These are phyloP conservation scores for Mormoops blainvillei DNA, from an alignment of 2,113 vertebrate species.

Conservation along the genomic window DNA sequence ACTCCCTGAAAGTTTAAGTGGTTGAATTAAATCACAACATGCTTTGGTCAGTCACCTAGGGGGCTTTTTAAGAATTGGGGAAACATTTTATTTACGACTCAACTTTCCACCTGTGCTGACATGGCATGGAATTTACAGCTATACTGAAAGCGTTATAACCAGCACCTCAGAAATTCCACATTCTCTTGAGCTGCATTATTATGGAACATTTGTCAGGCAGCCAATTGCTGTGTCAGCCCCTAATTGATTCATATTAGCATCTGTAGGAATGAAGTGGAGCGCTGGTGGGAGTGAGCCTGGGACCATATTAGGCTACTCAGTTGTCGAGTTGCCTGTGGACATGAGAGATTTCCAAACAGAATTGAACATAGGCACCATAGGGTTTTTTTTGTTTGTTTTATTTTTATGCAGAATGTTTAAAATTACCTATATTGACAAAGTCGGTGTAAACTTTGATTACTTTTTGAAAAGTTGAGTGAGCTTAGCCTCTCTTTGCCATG, in stretches of 20 bases:
- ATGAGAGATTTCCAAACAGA: conserved; percentile 33
- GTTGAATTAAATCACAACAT: conserved; percentile 67
- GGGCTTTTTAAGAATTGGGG: conserved; percentile 38
- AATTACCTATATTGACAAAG: conserved; percentile 16
- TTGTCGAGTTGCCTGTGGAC: neutral
- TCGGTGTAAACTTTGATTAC: neutral
- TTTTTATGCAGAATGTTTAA: conserved; percentile 2
- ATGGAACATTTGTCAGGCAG: conserved; percentile 85
- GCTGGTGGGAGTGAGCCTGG: neutral
- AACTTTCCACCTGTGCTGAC: conserved; percentile 86
- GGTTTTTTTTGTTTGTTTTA: neutral
- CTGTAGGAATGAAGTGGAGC: conserved; percentile 72
- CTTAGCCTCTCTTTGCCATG: neutral
- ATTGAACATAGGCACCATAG: neutral
- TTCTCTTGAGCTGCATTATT: conserved; percentile 81
- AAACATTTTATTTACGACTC: conserved; percentile 77
- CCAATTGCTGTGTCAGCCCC: conserved; percentile 84
- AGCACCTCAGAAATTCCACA: conserved; percentile 85
- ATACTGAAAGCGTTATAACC: conserved; percentile 84
- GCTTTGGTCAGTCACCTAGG: conserved; percentile 48
- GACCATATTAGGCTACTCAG: neutral
- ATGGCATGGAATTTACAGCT: conserved; percentile 85
- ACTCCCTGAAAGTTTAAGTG: conserved; percentile 50
- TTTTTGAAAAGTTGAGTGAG: conserved; percentile 53
- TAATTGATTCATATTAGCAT: conserved; percentile 87